phyloP scores from a whole-genome alignment of 2,797 vertebrate species.

The Anabas testudineus region DNA sequence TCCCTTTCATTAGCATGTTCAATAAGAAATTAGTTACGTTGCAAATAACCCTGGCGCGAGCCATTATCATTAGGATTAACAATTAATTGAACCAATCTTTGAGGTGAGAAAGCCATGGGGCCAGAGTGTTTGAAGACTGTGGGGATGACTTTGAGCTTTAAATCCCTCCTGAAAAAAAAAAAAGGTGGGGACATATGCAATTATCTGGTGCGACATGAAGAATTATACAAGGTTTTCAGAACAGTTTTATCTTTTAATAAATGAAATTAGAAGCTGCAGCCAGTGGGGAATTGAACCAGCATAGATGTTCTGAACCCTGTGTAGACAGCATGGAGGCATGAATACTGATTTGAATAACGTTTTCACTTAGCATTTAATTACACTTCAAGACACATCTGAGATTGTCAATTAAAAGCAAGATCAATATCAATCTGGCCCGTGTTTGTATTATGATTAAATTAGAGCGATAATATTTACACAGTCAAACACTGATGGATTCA shows the following conservation, averaged over 20 bases:
- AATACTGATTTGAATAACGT: slow-evolving; percentile 55
- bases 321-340: slow-evolving; percentile 17
- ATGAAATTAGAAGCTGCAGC: slow-evolving; percentile 61
- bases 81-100: slow-evolving; percentile 66
- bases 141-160: slow-evolving; percentile 57
- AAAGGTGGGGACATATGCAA: slow-evolving; percentile 44
- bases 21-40: slow-evolving; percentile 73
- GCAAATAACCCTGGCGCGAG: slow-evolving; percentile 58
- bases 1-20: slow-evolving; percentile 71
- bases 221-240: slow-evolving; percentile 52
- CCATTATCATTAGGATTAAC: slow-evolving; percentile 72
- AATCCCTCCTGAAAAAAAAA: slow-evolving; percentile 45
- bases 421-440: slow-evolving; percentile 39
- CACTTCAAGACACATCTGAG: slow-evolving; percentile 28
- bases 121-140: slow-evolving; percentile 30
- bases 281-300: slow-evolving; percentile 28
- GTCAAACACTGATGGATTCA: slow-evolving; percentile 25
- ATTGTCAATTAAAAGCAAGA: slow-evolving; percentile 55
- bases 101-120: slow-evolving; percentile 54
- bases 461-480: slow-evolving; percentile 32
- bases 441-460: slow-evolving; percentile 35
- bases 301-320: slow-evolving; percentile 24
- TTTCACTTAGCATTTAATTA: slow-evolving; percentile 54
- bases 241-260: slow-evolving; percentile 55
- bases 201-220: slow-evolving; percentile 57